Evolutionary conservation across 2,888 invertebrate species (phyloP).

Genomic region (Sialis lutaria): DNA sequence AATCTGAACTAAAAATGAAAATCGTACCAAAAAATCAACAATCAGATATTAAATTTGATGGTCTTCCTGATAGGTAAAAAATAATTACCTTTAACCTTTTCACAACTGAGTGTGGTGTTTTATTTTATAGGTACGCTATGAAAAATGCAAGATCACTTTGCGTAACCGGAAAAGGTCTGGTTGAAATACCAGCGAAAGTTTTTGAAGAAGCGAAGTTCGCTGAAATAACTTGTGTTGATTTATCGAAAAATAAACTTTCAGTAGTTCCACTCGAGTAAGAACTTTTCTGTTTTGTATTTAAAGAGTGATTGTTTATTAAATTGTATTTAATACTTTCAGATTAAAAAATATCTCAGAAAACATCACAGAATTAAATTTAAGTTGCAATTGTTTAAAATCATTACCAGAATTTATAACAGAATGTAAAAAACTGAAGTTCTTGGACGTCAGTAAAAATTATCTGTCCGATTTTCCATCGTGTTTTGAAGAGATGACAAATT

Average conservation of each 20-base stretch:
- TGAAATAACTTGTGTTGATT: constrained; percentile 55
- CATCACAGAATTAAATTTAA: constrained; percentile 48
- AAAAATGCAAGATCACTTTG: constrained; percentile 37
- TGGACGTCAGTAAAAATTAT: constrained; percentile 61
- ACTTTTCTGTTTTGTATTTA: constrained; percentile 5
- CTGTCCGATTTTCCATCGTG: constrained; percentile 45
- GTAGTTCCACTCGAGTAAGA: constrained; percentile 49
- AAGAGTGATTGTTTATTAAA: constrained; percentile 6
- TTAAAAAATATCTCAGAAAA: constrained; percentile 30
- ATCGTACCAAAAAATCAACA: constrained; percentile 22
- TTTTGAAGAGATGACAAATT: constrained; percentile 37
- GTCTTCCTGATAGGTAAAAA: constrained; percentile 16
- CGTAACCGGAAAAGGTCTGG: constrained; percentile 42
- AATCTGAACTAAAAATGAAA: constrained; percentile 14
- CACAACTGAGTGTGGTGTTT: neutral
- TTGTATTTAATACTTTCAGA: constrained; percentile 20
- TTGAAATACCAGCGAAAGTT: constrained; percentile 49
- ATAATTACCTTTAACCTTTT: neutral
- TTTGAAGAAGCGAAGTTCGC: constrained; percentile 53
- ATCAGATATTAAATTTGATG: constrained; percentile 11
- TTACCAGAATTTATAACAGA: constrained; percentile 45
- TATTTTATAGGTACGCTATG: constrained; percentile 31
- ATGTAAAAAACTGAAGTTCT: constrained; percentile 43
- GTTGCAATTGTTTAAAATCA: constrained; percentile 45
- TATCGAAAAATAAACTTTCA: constrained; percentile 62